Base-by-base conservation (phyloP, 1,140 invertebrate genomes). In the Orussus abietinus region DNA sequence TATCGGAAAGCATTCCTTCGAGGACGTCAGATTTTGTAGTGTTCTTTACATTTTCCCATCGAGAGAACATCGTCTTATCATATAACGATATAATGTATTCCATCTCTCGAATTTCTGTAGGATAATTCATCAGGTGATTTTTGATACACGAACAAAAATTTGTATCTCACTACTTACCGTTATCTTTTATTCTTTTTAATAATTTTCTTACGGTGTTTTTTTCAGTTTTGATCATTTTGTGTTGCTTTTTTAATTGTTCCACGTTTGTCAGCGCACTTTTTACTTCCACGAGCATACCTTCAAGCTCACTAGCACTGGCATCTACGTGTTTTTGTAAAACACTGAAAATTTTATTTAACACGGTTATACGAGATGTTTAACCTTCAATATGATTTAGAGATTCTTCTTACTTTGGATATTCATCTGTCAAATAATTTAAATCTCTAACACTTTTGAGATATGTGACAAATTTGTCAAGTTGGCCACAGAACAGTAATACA, bases 71-170 rank as follows among this genome's bases (percentile, higher is more conserved):
- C 5, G 51, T 40, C 36, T 61, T 64, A 28, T 70, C 69, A 17
- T 64, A 54, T 3, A 46, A 36, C 7, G 55, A 47, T 5, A 68
- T 38, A 10, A 62, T 40, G 1, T 49, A 47, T 40, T 72, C 69
- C 51, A 69, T 58, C 50, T 63, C 59, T 32, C 43, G 38, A 9
- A 58, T 51, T 55, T 66, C 67, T 72, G 30, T 5, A 45, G 13
- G 38, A 43, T 19, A 41, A 49, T 28, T 33, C 5, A 38, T 18
- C n/a, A 10, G 9, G 11, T 21, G n/a, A 17, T 22, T 15, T 38
- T 26, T 44, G 29, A 21, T 46, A 10, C 37, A 37, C 15, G 10
- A 28, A 22, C 17, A 18, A 13, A 14, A 18, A 26, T 40, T 38
- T 31, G 15, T n/a, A 21, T 40, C 17, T 10, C 7, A 33, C 29